Evolutionary conservation across 2,113 vertebrate species (phyloP).

Genomic region (Anhinga anhinga): DNA sequence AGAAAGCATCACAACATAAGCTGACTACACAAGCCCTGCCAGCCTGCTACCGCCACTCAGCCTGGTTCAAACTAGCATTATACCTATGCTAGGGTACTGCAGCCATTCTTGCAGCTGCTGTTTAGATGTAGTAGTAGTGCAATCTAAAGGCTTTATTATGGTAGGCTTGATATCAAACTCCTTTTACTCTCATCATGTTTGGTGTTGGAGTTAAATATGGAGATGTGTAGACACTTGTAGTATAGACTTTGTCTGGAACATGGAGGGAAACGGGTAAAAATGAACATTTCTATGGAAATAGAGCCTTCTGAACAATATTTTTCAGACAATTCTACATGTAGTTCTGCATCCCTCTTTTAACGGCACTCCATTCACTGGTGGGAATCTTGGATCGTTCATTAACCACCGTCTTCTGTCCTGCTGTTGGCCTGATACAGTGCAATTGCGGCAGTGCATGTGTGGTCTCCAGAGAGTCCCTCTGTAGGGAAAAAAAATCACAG

Average conservation of each 20-base stretch:
- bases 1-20: not conserved
- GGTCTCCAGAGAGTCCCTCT: not conserved
- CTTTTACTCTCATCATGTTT: not conserved
- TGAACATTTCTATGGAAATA: not conserved
- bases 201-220: not conserved
- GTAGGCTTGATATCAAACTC: not conserved
- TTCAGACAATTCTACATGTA: not conserved
- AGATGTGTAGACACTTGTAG: not conserved
- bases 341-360: not conserved
- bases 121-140: not conserved
- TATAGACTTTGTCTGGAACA: not conserved
- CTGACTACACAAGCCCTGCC: not conserved
- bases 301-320: not conserved
- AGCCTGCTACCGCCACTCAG: not conserved
- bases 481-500: not conserved
- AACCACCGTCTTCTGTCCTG: not conserved
- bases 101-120: not conserved
- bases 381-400: not conserved
- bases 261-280: not conserved
- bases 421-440: not conserved
- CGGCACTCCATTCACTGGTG: not conserved
- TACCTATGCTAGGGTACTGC: not conserved
- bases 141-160: not conserved
- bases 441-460: not conserved
- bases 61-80: not conserved